phyloP scores from a whole-genome alignment of 2,888 invertebrate species.

The Tholera decimalis region DNA sequence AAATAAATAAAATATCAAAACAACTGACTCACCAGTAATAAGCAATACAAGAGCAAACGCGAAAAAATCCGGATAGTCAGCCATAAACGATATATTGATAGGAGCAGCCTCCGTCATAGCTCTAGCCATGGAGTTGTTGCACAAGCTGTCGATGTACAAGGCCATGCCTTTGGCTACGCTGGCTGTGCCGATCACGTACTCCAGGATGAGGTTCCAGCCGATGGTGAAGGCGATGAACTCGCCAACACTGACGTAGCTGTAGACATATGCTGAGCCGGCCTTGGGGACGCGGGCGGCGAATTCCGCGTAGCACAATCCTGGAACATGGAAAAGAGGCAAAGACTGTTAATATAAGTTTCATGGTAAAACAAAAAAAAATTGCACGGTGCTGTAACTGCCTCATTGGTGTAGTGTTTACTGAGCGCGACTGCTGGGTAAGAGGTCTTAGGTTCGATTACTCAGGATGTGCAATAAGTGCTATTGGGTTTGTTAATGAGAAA shows the following conservation, averaged over 20 bases:
- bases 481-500: too few relatives aligned
- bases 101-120: conserved; percentile 93
- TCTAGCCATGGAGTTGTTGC: conserved; percentile 93
- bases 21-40: conserved; percentile 91
- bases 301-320: conserved; percentile 97
- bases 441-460: too few relatives aligned
- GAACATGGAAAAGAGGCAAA: conserved; percentile 44
- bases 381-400: too few relatives aligned
- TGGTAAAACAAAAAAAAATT: too few relatives aligned
- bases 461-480: too few relatives aligned
- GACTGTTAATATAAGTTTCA: not conserved
- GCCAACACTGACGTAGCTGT: conserved; percentile 97
- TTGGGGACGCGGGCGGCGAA: conserved; percentile 97
- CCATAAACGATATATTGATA: conserved; percentile 92
- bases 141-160: conserved; percentile 94
- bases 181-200: conserved; percentile 96
- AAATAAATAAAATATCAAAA: too few relatives aligned
- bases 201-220: conserved; percentile 98
- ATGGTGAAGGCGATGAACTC: conserved; percentile 98
- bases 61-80: conserved; percentile 95
- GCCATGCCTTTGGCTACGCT: conserved; percentile 95
- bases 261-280: conserved; percentile 98
- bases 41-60: conserved; percentile 93
- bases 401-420: too few relatives aligned
- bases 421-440: too few relatives aligned